Evolutionary conservation across 2,797 vertebrate species (phyloP), one percentile per base, ranked within the genome.

Genomic region (Antennarius maculatus): DNA sequence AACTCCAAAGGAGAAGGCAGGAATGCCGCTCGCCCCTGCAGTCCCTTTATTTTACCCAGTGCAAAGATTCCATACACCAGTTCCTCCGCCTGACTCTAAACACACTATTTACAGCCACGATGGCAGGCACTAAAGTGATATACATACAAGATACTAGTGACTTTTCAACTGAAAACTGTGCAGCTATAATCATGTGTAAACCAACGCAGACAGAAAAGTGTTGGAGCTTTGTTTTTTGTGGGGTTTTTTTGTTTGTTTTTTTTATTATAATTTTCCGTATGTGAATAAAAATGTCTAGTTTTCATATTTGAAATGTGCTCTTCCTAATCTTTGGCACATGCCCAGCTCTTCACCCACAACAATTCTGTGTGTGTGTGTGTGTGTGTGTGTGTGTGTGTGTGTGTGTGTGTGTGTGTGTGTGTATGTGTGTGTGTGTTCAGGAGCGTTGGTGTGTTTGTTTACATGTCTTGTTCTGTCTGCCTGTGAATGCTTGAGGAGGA

Each of bases 141-240:
- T 76, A 82, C 47, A 72, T 80, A 91, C 91, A 91, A 69, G 70
- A 86, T 81, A 83, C 88, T 88, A 89, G 82, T 91, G 89, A 94
- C 92, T 93, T 89, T 92, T 93, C 91, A 86, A 88, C 79, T 81
- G 83, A 88, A 91, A 91, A 92, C 93, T 93, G 93, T 95, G 94
- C 94, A 95, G 94, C 95, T 96, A 83, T 93, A 93, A 92, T 92
- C 81, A 89, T 91, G 86, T 93, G 85, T 91, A 90, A 90, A 86
- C 23, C 89, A 93, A 88, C 85, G 88, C 64, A 4, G 83, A 83
- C 61, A 54, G 82, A 75, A 78, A 83, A 87, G 88, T 92, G 88
- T 93, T 92, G 90, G 92, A 88, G 88, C 90, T 92, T 92, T 93
- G 84, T 82, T 23, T 2, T 23, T 23, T 23, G 23, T 23, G 7